These are phyloP conservation scores for Styela clava DNA, from an alignment of 23 tunicate species.

Conservation along the genomic window DNA sequence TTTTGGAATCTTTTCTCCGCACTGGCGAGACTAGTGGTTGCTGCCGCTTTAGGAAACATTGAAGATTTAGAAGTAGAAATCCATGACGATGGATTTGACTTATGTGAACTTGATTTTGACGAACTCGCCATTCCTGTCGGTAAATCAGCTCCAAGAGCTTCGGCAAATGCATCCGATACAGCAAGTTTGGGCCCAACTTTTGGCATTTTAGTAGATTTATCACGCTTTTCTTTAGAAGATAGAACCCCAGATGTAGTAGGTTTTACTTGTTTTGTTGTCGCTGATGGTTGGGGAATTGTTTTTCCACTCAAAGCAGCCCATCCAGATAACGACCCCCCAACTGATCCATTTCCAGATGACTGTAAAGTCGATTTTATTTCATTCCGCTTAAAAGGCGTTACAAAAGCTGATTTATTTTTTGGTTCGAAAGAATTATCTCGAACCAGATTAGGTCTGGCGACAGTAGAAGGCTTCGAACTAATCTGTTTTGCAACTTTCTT, in stretches of 20 bases:
- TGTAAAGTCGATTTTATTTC: slow-evolving; percentile 39
- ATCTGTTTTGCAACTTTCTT: slow-evolving; percentile 59
- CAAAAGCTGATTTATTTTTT: slow-evolving; percentile 14
- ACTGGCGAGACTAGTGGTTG: slow-evolving; percentile 3
- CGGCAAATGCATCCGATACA: slow-evolving; percentile 49
- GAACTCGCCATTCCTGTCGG: slow-evolving; percentile 28
- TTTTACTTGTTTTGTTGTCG: slow-evolving; percentile 9
- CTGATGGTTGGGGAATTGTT: slow-evolving; percentile 11
- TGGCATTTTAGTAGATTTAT: slow-evolving; percentile 25
- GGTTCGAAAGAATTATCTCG: slow-evolving; percentile 23
- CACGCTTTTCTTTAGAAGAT: not conserved
- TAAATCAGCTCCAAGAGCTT: slow-evolving; percentile 66
- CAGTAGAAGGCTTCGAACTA: slow-evolving; percentile 17
- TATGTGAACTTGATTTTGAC: not conserved
- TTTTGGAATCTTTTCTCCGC: slow-evolving; percentile 44
- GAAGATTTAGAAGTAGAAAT: slow-evolving; percentile 5
- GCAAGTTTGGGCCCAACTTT: slow-evolving; percentile 39
- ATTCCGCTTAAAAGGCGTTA: slow-evolving; percentile 61
- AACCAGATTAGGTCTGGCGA: not conserved
- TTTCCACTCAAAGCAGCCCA: slow-evolving; percentile 84
- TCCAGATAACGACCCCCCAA: slow-evolving; percentile 58
- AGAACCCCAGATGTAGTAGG: not conserved
- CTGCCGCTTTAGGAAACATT: slow-evolving; percentile 22
- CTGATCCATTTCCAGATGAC: slow-evolving; percentile 14
- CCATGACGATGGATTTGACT: not conserved